Conservation (phyloP, 2,113 vertebrate species). For the Dromas ardeola region DNA sequence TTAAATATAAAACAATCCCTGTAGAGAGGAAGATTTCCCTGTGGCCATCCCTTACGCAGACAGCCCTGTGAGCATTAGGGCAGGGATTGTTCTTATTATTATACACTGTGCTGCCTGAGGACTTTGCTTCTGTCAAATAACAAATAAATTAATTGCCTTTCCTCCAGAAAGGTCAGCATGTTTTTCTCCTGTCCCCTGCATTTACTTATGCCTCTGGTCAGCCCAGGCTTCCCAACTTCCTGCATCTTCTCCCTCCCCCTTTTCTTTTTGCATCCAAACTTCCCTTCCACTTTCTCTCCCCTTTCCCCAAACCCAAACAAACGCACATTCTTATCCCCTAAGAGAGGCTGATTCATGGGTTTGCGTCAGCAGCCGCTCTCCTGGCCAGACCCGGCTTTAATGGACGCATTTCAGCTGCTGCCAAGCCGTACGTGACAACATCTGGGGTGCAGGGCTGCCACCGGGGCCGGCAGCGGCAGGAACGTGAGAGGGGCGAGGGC, state of each 20-base stretch:
- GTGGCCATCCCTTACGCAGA: not conserved
- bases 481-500: accelerated
- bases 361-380: not conserved
- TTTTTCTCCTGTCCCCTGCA: not conserved
- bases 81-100: not conserved
- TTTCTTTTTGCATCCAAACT: not conserved
- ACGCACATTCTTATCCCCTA: not conserved
- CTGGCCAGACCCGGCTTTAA: not conserved
- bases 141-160: not conserved
- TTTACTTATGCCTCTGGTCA: not conserved
- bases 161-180: not conserved
- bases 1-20: not conserved
- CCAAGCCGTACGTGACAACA: not conserved
- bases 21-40: not conserved
- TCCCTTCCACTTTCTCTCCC: not conserved
- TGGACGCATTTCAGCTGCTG: not conserved
- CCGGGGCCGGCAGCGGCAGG: accelerated
- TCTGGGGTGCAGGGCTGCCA: not conserved
- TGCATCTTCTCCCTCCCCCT: not conserved
- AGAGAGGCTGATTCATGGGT: not conserved
- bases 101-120: not conserved
- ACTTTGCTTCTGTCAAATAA: not conserved
- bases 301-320: not conserved
- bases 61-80: not conserved
- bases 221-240: not conserved